Base-by-base conservation (phyloP, 2,113 vertebrate species). In the Clupea harengus region DNA sequence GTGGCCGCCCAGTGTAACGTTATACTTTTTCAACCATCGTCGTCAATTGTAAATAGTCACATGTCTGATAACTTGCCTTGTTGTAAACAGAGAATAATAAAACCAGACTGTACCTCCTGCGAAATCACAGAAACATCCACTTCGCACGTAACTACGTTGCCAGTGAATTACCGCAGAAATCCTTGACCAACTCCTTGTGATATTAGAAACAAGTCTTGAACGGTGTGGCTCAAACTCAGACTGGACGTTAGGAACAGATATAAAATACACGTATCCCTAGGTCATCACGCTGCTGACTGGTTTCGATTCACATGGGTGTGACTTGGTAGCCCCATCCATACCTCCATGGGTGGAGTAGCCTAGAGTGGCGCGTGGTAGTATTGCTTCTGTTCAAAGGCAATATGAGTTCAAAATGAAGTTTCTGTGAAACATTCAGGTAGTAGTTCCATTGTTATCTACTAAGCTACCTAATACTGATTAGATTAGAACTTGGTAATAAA, bases 41-140 rank as follows among this genome's bases (percentile, higher is more conserved):
- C 13, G 28, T 15, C 32, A 28, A 4, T 39, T 78, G 18, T 32
- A 64, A 64, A 64, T 2, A 78, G 25, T 5, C 32, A 72, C 72
- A 78, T 32, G 11, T 78, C 28, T 17, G 72, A 39, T 39, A 11
- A 39, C 28, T 78, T 32, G 13, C 28, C 4, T 32, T 78, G 72
- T 44, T 78, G 39, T 39, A 39, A 78, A 78, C 25, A 78, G 11
- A 39, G 8, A 44, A 39, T 39, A 7, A 64, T 7, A 39, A 75
- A 32, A 32, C 5, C 28, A 6, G 54, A 78, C 72, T 32, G 25
- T 78, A 78, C 72, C 72, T 78, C 72, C 28, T 39, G 28, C 72
- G 72, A 78, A 75, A 78, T 78, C 72, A 78, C 72, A 78, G 72
- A 78, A 78, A 32, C 28, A 39, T 78, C 32, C 72, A 39, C 2